Base-by-base conservation (phyloP, 2,888 invertebrate genomes). In the Nemotelus nigrinus region DNA sequence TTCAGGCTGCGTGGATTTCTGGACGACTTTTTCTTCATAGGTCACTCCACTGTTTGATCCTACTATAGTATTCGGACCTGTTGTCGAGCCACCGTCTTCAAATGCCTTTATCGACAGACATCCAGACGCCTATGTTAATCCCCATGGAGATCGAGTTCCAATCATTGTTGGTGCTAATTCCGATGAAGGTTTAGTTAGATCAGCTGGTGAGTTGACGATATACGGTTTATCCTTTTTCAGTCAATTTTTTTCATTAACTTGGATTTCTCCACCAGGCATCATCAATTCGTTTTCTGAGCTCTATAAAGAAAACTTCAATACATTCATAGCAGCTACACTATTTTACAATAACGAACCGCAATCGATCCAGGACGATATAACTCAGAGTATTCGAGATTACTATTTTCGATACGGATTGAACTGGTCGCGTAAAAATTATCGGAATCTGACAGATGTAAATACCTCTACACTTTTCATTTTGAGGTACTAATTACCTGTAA, bases 61-160 rank as follows among this genome's bases (percentile, higher is more conserved):
- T 25, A 44, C 39, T 25, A 67, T 50, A 2, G 44, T 67, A n/a
- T 67, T 67, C 7, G 67, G 67, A 48, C 67, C 67, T n/a, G 67
- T 67, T 7, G 39, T 67, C 25, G 67, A 67, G 39, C 67, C 67
- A 39, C 5, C n/a, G 2, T 39, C 50, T 4, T 2, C 67, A 48
- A 48, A 44, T 3, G 48, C 67, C 0, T 67, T 67, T 67, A 48
- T 67, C 3, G 25, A 4, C 2, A 25, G 41, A 41, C 50, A 67
- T 25, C 67, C 67, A 6, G n/a, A 50, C n/a, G 39, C 48, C 50
- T 25, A 50, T 6, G 25, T 43, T 0, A 10, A 67, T 8, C n/a
- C 67, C 2, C 39, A 67, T 67, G 67, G 67, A 5, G 50, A 67
- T 50, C 3, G 7, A 4, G 41, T 67, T 6, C 67, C 67, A 48